Conservation (phyloP, 2,888 invertebrate species). For the Catocala nupta region DNA sequence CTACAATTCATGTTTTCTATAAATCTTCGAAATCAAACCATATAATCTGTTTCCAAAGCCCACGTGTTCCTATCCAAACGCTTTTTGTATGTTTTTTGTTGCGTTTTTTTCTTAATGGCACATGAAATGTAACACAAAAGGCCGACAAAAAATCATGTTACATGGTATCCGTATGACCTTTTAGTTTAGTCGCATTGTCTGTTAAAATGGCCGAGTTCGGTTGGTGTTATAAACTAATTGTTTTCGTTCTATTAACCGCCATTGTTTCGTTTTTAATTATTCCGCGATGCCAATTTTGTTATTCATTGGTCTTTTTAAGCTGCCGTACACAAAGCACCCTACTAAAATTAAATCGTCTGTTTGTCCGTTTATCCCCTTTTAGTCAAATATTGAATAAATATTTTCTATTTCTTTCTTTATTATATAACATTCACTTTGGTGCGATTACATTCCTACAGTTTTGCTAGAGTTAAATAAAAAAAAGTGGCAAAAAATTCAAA, state of each 20-base stretch:
- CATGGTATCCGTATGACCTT: slow-evolving; percentile 49
- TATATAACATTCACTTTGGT: too few species aligned
- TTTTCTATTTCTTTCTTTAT: too few species aligned
- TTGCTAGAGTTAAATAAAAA: too few species aligned
- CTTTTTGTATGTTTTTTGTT: slow-evolving; percentile 54
- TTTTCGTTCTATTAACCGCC: slow-evolving; percentile 21
- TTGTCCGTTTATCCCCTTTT: too few species aligned
- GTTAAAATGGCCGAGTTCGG: slow-evolving; percentile 38
- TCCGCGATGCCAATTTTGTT: not conserved
- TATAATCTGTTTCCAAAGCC: slow-evolving; percentile 42
- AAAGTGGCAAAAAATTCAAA: too few species aligned
- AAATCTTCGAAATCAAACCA: slow-evolving; percentile 11
- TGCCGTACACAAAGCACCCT: too few species aligned
- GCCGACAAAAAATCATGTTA: slow-evolving; percentile 43
- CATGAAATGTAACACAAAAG: slow-evolving; percentile 64
- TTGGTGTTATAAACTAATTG: slow-evolving; percentile 18
- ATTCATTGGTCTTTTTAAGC: too few species aligned
- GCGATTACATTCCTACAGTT: too few species aligned
- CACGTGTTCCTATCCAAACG: slow-evolving; percentile 69
- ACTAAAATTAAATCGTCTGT: too few species aligned
- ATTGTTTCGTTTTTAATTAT: slow-evolving; percentile 2
- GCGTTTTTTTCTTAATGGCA: slow-evolving; percentile 62
- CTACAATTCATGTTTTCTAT: too few species aligned
- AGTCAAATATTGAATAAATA: too few species aligned
- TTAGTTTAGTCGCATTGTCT: slow-evolving; percentile 32